Conservation (phyloP, 2,888 invertebrate genomes). For the Bellardia bayeri region DNA sequence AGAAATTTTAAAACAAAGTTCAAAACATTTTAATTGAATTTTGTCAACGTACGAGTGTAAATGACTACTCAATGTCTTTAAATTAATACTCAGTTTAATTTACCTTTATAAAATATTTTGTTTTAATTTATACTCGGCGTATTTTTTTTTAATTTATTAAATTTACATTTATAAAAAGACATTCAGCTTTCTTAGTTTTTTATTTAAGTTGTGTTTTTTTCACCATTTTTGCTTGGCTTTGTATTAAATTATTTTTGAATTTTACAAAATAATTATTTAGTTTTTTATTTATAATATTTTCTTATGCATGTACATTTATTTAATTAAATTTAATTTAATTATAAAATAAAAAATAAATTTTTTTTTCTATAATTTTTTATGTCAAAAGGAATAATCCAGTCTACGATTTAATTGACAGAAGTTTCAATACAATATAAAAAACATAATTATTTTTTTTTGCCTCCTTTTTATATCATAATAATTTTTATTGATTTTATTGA, state of each 20-base stretch:
- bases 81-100: not conserved
- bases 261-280: constrained; percentile 27
- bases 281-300: constrained; percentile 29
- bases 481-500: not conserved
- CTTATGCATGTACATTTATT: constrained; percentile 28
- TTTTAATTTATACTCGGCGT: constrained; percentile 28
- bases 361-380: constrained; percentile 59
- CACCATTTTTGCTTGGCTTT: not conserved
- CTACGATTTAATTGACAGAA: constrained; percentile 85
- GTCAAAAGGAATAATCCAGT: constrained; percentile 80
- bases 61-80: constrained; percentile 10
- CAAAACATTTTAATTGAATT: not conserved
- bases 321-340: constrained; percentile 40
- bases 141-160: not conserved
- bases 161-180: not conserved
- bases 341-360: constrained; percentile 56
- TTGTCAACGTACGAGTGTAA: not conserved
- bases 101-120: not conserved
- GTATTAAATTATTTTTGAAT: not conserved
- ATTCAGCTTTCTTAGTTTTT: not conserved
- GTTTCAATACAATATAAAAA: constrained; percentile 80
- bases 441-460: constrained; percentile 12
- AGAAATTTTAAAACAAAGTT: not conserved
- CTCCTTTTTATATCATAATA: constrained; percentile 9
- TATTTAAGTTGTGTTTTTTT: constrained; percentile 7